A percentile compares a stretch with the other conserved stretches of the same genome.
Conservation (phyloP, 2,113 vertebrate genomes). For the Monarcha castaneiventris region DNA sequence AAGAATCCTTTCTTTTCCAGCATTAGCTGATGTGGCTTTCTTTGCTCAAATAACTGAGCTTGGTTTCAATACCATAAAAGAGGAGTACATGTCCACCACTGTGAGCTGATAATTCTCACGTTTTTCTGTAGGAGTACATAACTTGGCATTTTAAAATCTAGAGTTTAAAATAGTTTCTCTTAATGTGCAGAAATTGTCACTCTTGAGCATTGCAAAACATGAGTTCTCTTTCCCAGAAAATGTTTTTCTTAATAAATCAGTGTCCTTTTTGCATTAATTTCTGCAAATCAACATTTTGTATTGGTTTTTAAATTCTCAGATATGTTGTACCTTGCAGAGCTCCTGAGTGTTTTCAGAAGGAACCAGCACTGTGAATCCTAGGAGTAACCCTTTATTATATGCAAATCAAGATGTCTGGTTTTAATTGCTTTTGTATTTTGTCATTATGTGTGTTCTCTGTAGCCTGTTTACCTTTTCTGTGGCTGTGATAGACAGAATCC, state of each 20-base stretch:
- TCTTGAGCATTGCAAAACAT: not conserved
- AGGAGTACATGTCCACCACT: not conserved
- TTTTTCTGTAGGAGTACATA: not conserved
- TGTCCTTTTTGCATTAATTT: not conserved
- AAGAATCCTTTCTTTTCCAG: not conserved
- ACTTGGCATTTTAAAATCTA: not conserved
- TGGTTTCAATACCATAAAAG: not conserved
- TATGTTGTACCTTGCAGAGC: not conserved
- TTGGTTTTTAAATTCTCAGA: not conserved
- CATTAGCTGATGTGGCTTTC: not conserved
- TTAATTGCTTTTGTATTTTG: not conserved
- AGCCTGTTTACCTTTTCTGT: not conserved
- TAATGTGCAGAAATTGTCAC: not conserved
- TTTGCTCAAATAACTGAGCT: not conserved
- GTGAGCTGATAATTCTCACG: not conserved
- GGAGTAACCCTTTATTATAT: not conserved
- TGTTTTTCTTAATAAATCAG: not conserved
- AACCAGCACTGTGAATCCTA: not conserved
- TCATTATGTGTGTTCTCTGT: not conserved
- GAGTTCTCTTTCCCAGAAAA: not conserved
- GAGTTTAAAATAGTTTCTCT: not conserved
- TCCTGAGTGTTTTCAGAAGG: conserved; percentile 6
- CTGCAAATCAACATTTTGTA: not conserved
- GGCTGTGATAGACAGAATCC: not conserved
- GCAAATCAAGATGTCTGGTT: not conserved